Base-by-base conservation (phyloP, 2,113 vertebrate genomes). In the Notothenia rossii region DNA sequence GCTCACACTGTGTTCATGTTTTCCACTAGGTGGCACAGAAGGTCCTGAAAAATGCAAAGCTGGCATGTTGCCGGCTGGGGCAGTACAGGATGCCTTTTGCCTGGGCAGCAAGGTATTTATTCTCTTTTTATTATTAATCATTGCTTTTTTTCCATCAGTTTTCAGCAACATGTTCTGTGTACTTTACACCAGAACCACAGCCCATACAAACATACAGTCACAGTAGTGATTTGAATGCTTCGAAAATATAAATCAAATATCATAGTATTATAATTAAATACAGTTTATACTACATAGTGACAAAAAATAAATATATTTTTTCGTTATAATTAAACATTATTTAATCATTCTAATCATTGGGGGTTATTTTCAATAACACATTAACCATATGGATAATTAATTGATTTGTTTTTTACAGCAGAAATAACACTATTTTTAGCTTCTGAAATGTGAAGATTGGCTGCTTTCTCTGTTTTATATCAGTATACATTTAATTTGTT, bases 31-130 rank as follows among this genome's bases (percentile, higher is more conserved):
- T 95, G 86, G 98, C 98, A 67, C 98, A 97, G 92, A 99, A 99
- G 88, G 98, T 99, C 88, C 91, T 99, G 92, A 99, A 99, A 94
- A 99, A 99, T 2, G 98, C 97, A 82, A 99, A 98, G 84, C 95
- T 98, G 88, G 96, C 97, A 15, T 99, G 98, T 82, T 95, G 95
- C 79, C 95, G 98, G 67, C 93, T 99, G 49, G 98, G 98, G 56
- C 97, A 98, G 72, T 99, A 99, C 79, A 93, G 96, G 86, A 99
- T 99, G 98, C 98, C 98, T 48, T 99, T 99, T 89, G 98, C 97
- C 11, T 99, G 98, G 98, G 97, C 98, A 87, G 97, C 98, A 74
- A 97, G 98, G 98, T 99, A 95, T 25, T 50, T 71, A 36, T 29
- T 54, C 10, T 56, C 17, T 51, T 68, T 79, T 25, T 13, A 64